phyloP scores from a whole-genome alignment of 1,140 invertebrate species.

The Lineus longissimus region DNA sequence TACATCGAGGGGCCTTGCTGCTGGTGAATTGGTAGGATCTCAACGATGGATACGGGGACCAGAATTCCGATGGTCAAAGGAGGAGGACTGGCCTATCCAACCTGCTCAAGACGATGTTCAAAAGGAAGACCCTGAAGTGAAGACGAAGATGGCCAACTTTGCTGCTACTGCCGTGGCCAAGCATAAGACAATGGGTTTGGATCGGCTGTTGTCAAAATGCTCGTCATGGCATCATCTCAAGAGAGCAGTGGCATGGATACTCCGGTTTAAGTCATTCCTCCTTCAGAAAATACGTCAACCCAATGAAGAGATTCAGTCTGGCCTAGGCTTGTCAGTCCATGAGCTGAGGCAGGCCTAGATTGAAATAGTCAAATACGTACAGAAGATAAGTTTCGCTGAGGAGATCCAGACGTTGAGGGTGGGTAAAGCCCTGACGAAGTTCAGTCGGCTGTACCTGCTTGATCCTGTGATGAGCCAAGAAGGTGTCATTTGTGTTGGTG shows the following conservation, averaged over 20 bases:
- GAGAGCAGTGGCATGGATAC: neutral
- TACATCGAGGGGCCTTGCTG: neutral
- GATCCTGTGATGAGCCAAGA: neutral
- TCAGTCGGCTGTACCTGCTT: neutral
- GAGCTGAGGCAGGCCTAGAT: neutral
- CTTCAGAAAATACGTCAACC: too few relatives aligned
- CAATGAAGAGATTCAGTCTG: too few relatives aligned
- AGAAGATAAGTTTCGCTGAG: neutral
- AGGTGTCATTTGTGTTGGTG: neutral
- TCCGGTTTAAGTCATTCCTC: too few relatives aligned
- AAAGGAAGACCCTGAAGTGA: neutral
- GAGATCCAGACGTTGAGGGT: neutral
- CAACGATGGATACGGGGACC: neutral
- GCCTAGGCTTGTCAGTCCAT: neutral
- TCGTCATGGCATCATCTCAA: neutral
- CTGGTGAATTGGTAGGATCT: neutral
- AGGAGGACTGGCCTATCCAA: too few relatives aligned
- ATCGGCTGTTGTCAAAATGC: neutral
- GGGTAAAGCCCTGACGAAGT: neutral
- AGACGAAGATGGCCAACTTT: too few relatives aligned
- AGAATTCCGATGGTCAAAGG: neutral
- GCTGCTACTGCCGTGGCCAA: too few relatives aligned
- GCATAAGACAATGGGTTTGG: too few relatives aligned
- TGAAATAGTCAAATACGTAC: neutral
- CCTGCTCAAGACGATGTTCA: neutral